These are phyloP conservation scores for Melanerpes aurifrons DNA, from an alignment of 2,113 vertebrate genomes.

Conservation along the genomic window DNA sequence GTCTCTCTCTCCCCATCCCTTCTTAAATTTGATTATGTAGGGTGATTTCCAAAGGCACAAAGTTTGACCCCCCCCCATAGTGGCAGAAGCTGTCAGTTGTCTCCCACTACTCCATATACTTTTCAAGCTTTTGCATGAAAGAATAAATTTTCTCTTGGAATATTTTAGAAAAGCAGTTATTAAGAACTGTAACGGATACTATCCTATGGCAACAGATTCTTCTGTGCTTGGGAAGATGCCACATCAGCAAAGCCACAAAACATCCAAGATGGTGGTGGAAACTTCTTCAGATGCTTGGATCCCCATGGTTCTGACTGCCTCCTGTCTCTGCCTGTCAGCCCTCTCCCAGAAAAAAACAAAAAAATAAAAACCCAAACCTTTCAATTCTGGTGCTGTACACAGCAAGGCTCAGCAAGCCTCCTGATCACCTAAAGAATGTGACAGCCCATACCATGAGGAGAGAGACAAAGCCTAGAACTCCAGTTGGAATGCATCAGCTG, in stretches of 20 bases:
- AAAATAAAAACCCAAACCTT: not conserved
- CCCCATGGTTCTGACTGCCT: not conserved
- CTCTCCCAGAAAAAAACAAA: not conserved
- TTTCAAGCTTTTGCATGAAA: not conserved
- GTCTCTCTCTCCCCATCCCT: accelerated
- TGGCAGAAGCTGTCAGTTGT: not conserved
- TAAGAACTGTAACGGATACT: not conserved
- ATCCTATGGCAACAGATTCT: not conserved
- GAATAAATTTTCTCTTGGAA: not conserved
- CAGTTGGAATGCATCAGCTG: not conserved
- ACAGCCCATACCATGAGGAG: not conserved
- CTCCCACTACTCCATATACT: not conserved
- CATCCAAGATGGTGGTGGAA: not conserved
- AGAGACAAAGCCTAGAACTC: not conserved
- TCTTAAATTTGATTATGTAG: not conserved
- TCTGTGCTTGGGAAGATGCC: not conserved
- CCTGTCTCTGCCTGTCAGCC: not conserved
- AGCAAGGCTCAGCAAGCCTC: not conserved
- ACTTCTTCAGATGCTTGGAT: not conserved
- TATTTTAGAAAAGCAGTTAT: not conserved
- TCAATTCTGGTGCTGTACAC: not conserved
- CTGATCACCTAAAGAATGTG: not conserved
- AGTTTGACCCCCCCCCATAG: not conserved
- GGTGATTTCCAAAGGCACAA: not conserved
- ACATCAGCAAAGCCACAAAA: not conserved